A percentile compares a stretch with the other conserved stretches of the same genome.
Evolutionary conservation across 92 coral and sea anemone species (phyloP).

Genomic region (Pocillopora grandis): DNA sequence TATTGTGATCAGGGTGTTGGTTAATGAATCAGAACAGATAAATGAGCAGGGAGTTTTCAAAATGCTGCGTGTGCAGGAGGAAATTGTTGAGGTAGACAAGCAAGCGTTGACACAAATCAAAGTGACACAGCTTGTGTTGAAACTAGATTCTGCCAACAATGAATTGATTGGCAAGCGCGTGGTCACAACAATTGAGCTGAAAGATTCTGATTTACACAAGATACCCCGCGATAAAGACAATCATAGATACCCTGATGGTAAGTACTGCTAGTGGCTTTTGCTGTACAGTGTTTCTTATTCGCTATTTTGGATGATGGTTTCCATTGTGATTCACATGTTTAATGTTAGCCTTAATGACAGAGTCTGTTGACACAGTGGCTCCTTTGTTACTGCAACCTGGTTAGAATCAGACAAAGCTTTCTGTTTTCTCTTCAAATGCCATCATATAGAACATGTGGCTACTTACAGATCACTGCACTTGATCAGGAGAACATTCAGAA

Average conservation of each 20-base stretch:
- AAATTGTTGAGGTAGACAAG: constrained; percentile 61
- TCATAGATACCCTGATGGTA: constrained; percentile 45
- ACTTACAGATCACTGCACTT: too few relatives aligned
- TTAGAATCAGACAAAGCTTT: too few relatives aligned
- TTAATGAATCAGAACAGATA: constrained; percentile 44
- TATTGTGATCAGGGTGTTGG: constrained; percentile 71
- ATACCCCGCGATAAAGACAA: constrained; percentile 46
- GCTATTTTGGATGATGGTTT: background rate
- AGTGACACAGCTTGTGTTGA: constrained; percentile 72
- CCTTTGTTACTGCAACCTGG: too few relatives aligned
- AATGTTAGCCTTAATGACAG: too few relatives aligned
- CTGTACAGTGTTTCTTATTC: too few relatives aligned
- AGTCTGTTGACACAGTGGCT: too few relatives aligned
- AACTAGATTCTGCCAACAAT: constrained; percentile 71
- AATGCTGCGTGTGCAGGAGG: constrained; percentile 65
- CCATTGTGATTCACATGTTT: too few relatives aligned
- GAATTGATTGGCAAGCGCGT: constrained; percentile 70
- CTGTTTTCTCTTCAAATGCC: too few relatives aligned
- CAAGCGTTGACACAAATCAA: constrained; percentile 74
- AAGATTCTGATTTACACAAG: constrained; percentile 56
- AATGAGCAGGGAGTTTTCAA: constrained; percentile 29
- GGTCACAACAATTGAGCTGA: constrained; percentile 46
- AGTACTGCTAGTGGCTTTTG: background rate
- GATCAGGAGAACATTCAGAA: too few relatives aligned
- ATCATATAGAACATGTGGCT: too few relatives aligned